Conservation (phyloP, 2,113 vertebrate genomes). For the Sinosuthora webbiana region DNA sequence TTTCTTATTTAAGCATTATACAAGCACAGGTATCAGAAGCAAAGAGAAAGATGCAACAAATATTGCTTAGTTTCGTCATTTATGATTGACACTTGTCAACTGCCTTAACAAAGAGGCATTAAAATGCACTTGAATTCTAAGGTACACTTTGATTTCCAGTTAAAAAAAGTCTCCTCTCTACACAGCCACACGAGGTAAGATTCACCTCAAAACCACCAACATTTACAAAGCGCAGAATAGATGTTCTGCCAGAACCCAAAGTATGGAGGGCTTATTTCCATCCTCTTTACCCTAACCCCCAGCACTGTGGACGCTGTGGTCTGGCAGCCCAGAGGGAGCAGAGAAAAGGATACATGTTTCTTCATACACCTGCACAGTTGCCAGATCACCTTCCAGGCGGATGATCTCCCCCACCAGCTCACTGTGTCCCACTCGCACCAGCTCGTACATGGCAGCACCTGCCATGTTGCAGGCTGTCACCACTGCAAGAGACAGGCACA, state of each 20-base stretch:
- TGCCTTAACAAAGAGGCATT: not conserved
- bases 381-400: slow-evolving; percentile 94
- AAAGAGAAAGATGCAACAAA: not conserved
- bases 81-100: not conserved
- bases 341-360: slow-evolving; percentile 96
- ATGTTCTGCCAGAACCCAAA: not conserved
- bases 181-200: not conserved
- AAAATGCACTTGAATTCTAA: not conserved
- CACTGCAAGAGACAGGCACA: slow-evolving; percentile 73
- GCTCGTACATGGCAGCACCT: slow-evolving; percentile 97
- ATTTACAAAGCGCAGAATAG: not conserved
- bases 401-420: slow-evolving; percentile 98
- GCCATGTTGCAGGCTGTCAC: slow-evolving; percentile 94
- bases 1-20: not conserved
- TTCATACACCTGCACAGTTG: slow-evolving; percentile 98
- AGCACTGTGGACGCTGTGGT: rapidly evolving
- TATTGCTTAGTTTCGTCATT: not conserved
- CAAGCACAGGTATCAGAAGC: not conserved
- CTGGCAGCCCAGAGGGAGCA: not conserved
- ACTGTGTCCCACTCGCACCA: slow-evolving; percentile 94
- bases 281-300: not conserved
- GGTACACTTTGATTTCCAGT: not conserved
- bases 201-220: not conserved
- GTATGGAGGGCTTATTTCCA: not conserved
- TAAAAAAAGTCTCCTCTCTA: rapidly evolving